phyloP scores from a whole-genome alignment of 2,797 vertebrate species.

The Anomalospiza imberbis region DNA sequence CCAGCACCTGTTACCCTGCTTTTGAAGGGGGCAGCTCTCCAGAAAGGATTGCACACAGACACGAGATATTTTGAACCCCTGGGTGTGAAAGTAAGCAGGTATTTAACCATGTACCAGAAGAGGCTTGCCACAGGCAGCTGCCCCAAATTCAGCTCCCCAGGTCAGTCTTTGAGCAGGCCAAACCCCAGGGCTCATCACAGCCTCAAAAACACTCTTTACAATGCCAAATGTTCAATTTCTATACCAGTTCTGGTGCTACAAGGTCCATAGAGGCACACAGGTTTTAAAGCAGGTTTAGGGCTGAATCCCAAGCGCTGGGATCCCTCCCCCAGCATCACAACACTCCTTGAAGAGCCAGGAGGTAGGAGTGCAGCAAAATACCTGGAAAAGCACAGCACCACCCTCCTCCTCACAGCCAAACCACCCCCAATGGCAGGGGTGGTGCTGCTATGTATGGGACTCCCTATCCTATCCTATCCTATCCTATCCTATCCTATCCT shows the following conservation, averaged over 20 bases:
- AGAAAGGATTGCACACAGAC: not conserved
- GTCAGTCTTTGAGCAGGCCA: not conserved
- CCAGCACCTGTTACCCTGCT: accelerated
- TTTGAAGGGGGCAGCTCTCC: not conserved
- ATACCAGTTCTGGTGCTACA: not conserved
- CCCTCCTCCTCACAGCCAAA: not conserved
- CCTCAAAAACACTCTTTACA: not conserved
- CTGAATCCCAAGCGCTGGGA: not conserved
- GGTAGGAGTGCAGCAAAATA: not conserved
- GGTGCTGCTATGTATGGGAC: not conserved
- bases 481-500: not conserved
- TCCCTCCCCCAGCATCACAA: not conserved
- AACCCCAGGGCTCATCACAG: not conserved
- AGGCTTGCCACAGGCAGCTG: not conserved
- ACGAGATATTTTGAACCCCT: accelerated
- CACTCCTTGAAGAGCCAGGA: not conserved
- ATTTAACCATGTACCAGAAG: accelerated
- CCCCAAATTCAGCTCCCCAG: not conserved
- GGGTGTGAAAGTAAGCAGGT: not conserved
- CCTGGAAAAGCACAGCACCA: not conserved
- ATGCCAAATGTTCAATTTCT: accelerated
- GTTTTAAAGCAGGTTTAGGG: not conserved
- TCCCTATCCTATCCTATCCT: no score
- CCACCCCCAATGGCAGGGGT: accelerated
- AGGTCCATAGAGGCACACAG: not conserved